Evolutionary conservation across 2,888 invertebrate species (phyloP).

Genomic region (Protophormia terraenovae): DNA sequence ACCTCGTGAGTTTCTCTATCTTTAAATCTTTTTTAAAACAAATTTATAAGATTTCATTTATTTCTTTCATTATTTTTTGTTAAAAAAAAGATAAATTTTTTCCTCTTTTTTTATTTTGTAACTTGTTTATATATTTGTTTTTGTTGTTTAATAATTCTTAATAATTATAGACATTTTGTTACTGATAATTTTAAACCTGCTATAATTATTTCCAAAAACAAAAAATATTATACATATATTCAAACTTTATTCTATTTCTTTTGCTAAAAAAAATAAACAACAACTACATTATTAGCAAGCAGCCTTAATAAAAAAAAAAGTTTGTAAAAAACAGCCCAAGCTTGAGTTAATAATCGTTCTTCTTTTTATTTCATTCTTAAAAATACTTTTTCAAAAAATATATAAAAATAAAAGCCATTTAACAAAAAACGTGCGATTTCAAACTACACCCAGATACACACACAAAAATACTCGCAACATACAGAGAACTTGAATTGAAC

Average conservation of each 20-base stretch:
- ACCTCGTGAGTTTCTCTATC: slow-evolving; percentile 53
- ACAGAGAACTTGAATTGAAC: slow-evolving; percentile 49
- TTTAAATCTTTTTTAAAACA: slow-evolving; percentile 19
- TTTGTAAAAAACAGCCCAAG: background rate
- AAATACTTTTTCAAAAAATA: background rate
- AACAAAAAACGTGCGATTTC: slow-evolving; percentile 55
- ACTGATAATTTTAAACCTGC: slow-evolving; percentile 18
- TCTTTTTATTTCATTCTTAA: slow-evolving; percentile 43
- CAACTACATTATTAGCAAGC: too few relatives aligned
- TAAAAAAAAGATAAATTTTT: background rate
- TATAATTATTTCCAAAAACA: slow-evolving; percentile 20
- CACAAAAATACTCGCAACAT: background rate
- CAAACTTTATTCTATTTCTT: background rate
- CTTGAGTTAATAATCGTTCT: slow-evolving; percentile 34
- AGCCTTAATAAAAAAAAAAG: background rate
- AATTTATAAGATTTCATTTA: slow-evolving; percentile 14
- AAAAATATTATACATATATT: background rate
- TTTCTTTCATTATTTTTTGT: slow-evolving; percentile 42
- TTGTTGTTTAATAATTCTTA: background rate
- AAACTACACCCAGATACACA: slow-evolving; percentile 58
- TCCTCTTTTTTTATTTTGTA: background rate
- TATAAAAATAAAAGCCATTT: slow-evolving; percentile 13
- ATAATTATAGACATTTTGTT: slow-evolving; percentile 3
- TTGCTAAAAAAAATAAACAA: background rate
- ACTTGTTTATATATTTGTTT: slow-evolving; percentile 29